Evolutionary conservation across 2,797 vertebrate species (phyloP).

Genomic region (Gymnoscopelus microlampas): DNA sequence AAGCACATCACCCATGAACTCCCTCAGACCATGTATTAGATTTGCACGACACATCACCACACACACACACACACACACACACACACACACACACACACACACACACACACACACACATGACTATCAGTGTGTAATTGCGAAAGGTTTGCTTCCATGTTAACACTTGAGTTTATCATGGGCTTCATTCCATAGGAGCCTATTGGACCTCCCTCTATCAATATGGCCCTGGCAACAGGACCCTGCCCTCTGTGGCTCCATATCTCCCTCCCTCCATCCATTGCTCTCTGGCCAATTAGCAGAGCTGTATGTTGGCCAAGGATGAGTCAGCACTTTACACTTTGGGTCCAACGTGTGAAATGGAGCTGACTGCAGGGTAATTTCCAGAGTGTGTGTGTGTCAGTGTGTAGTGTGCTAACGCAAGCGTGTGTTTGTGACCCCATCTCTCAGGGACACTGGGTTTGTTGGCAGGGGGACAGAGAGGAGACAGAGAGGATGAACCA

Average conservation of each 20-base stretch:
- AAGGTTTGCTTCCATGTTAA: slow-evolving; percentile 1
- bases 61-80: slow-evolving; percentile 3
- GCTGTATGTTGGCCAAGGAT: slow-evolving; percentile 63
- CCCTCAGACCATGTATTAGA: not conserved
- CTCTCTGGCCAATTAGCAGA: slow-evolving; percentile 61
- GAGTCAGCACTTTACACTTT: slow-evolving; percentile 75
- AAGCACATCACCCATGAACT: slow-evolving; percentile 1
- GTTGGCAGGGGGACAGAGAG: slow-evolving; percentile 44
- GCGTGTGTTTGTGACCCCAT: slow-evolving; percentile 39
- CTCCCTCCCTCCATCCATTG: slow-evolving; percentile 33
- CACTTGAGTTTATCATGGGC: slow-evolving; percentile 35
- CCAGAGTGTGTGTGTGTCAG: slow-evolving; percentile 33
- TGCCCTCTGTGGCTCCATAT: slow-evolving; percentile 43
- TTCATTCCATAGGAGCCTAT: slow-evolving; percentile 49
- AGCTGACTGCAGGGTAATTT: slow-evolving; percentile 75
- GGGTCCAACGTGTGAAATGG: slow-evolving; percentile 63
- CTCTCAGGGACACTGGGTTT: slow-evolving; percentile 45
- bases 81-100: slow-evolving; percentile 8
- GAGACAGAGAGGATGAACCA: slow-evolving; percentile 24
- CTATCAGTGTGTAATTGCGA: slow-evolving; percentile 33
- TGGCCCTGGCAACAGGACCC: slow-evolving; percentile 59
- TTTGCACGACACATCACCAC: slow-evolving; percentile 10
- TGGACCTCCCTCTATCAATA: slow-evolving; percentile 58
- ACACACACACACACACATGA: slow-evolving; percentile 11
- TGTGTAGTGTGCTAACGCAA: not conserved